These are phyloP conservation scores for Drosophila bocqueti DNA, from an alignment of 1,140 invertebrate species.

Conservation along the genomic window DNA sequence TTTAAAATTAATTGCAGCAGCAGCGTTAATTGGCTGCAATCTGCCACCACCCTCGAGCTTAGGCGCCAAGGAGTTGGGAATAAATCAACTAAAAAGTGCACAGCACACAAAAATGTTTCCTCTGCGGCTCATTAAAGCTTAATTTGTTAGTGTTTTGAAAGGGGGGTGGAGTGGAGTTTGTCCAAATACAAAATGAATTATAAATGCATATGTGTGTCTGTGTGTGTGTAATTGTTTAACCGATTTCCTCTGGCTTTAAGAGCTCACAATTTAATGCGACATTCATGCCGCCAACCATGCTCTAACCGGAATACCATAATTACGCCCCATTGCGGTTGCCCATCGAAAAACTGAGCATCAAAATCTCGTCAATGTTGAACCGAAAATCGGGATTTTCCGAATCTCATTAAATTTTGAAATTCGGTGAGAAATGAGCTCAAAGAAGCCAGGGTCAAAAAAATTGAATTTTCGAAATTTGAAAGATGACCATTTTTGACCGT, in stretches of 20 bases:
- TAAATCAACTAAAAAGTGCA: conserved; percentile 52
- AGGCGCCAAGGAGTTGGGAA: conserved; percentile 16
- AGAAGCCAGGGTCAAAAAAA: no score
- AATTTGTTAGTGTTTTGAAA: conserved; percentile 18
- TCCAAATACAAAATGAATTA: conserved; percentile 35
- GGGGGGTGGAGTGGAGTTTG: not conserved
- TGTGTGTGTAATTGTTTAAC: conserved; percentile 17
- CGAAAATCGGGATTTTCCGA: not conserved
- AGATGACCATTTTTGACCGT: no score
- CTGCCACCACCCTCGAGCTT: conserved; percentile 12
- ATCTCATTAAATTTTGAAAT: not conserved
- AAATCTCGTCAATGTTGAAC: not conserved
- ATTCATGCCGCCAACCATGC: not conserved
- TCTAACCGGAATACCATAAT: conserved; percentile 7
- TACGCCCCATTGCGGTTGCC: conserved; percentile 9
- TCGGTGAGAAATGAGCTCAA: not conserved
- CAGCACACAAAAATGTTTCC: conserved; percentile 45
- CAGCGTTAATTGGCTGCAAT: conserved; percentile 59
- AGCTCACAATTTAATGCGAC: conserved; percentile 29
- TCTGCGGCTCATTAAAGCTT: conserved; percentile 48
- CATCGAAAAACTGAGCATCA: conserved; percentile 9
- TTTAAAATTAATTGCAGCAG: conserved; percentile 62
- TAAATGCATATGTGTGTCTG: conserved; percentile 7
- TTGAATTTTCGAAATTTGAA: no score
- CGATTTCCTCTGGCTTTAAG: not conserved